Base-by-base conservation (phyloP, 30 jellyfish, hydroid and myxozoan species). In the Turritopsis dohrnii region DNA sequence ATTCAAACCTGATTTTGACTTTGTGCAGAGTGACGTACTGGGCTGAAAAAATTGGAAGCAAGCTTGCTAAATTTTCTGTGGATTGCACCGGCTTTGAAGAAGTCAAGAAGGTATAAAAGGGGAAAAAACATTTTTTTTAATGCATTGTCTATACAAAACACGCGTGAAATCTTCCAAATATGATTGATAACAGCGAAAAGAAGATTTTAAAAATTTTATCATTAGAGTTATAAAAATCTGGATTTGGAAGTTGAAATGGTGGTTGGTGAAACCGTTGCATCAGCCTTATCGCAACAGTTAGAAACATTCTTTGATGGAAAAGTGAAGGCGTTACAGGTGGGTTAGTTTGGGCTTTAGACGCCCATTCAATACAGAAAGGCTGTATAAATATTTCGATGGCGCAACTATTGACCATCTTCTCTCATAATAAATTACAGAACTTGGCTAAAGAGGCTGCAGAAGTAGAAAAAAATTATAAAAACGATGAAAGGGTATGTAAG, bases 381-480 rank as follows among this genome's bases (percentile, higher is more conserved):
- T n/a, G n/a, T n/a, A n/a, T n/a, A n/a, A n/a, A n/a, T n/a, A n/a
- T n/a, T 41, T 41, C 60, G 13, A 13, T 41, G 13, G 60, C 13
- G 60, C 5, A 41, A 13, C 9, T 41, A 3, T 3, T 41, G 60
- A 41, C 13, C 9, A 13, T 41, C 60, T 3, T 41, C 60, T 41
- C n/a, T 41, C 60, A 41, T 3, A 41, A 41, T 66, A 9, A 66
- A 60, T 65, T 22, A 17, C 52, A 89, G 96, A 89, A 5, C 52
- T 85, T 89, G 29, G 96, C 96, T 1, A 85, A 80, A 29, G 89
- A 81, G 85, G 96, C 96, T 1, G 90, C 84, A 73, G 82, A 74
- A 21, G 94, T 89, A 16, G 90, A 89, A 52, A 28, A 71, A 28
- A 71, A 30, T 26, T 89, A 71, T 66, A 65, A 28, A 8, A 94